These are phyloP conservation scores for Eublepharis macularius DNA, from an alignment of 2,113 vertebrate species.

Conservation along the genomic window DNA sequence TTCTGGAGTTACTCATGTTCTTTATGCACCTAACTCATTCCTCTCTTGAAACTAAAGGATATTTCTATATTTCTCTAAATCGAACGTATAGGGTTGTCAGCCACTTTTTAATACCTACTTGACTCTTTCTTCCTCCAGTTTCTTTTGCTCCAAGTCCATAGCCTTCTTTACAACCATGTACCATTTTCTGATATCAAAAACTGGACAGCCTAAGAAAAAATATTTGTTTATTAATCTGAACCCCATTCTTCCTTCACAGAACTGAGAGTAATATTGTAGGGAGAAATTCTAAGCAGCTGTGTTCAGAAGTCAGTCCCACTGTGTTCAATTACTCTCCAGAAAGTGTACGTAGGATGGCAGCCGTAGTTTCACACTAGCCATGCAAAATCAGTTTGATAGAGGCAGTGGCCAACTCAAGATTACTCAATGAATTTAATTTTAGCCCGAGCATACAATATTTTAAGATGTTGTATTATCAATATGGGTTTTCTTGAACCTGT, in stretches of 20 bases:
- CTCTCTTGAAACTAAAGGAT: too few relatives aligned
- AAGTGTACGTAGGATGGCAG: too few relatives aligned
- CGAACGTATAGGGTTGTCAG: neutral
- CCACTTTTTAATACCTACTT: slow-evolving; percentile 63
- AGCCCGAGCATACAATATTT: neutral
- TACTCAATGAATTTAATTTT: too few relatives aligned
- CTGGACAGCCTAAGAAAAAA: slow-evolving; percentile 45
- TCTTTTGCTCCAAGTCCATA: slow-evolving; percentile 68
- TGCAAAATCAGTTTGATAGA: neutral
- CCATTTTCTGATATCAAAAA: slow-evolving; percentile 80
- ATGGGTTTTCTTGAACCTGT: neutral
- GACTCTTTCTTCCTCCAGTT: slow-evolving; percentile 74
- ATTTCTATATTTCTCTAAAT: slow-evolving; percentile 5
- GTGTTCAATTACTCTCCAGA: too few relatives aligned
- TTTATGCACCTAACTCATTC: too few relatives aligned
- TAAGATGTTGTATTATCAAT: neutral
- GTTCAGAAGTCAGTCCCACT: too few relatives aligned
- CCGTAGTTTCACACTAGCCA: neutral
- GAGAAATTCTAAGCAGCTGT: too few relatives aligned
- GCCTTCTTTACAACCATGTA: slow-evolving; percentile 73
- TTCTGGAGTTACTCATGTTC: too few relatives aligned
- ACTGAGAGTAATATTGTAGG: neutral
- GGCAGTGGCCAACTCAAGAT: neutral
- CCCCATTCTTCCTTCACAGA: neutral
- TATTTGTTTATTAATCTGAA: neutral